Conservation (phyloP, 2,113 vertebrate genomes). For the Apteryx owenii region DNA sequence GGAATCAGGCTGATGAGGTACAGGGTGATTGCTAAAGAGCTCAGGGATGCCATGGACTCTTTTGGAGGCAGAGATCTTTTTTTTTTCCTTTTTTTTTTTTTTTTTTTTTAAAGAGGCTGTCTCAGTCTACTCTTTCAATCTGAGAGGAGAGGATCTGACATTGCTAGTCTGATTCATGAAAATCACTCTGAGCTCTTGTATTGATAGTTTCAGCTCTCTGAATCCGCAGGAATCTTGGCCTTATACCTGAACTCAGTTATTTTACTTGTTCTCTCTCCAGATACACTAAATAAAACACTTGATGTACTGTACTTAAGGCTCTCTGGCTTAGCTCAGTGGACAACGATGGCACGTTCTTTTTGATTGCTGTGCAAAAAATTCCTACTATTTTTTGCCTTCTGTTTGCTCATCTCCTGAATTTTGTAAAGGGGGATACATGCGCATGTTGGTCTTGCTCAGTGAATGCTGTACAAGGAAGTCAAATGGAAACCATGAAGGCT, state of each 20-base stretch:
- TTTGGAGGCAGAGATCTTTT: not conserved
- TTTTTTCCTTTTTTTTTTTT: no score
- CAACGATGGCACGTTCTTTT: not conserved
- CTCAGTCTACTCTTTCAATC: not conserved
- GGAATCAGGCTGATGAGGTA: not conserved
- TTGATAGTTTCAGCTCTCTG: not conserved
- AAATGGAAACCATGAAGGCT: not conserved
- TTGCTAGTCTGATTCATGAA: not conserved
- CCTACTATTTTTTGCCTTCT: not conserved
- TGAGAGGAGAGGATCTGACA: slow-evolving; percentile 5
- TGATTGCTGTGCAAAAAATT: not conserved
- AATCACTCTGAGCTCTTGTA: slow-evolving; percentile 15
- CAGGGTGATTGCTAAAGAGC: not conserved
- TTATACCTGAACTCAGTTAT: slow-evolving; percentile 16
- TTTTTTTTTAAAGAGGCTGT: not conserved
- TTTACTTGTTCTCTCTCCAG: slow-evolving; percentile 35
- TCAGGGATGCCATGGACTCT: not conserved
- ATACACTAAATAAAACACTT: not conserved
- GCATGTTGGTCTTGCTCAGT: accelerated
- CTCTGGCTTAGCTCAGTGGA: not conserved
- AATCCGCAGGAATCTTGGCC: not conserved
- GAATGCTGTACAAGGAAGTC: not conserved
- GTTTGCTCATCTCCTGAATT: not conserved
- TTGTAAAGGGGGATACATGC: accelerated
- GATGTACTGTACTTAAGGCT: not conserved